Conservation (phyloP, 1,140 invertebrate genomes). For the Bombus picipes region DNA sequence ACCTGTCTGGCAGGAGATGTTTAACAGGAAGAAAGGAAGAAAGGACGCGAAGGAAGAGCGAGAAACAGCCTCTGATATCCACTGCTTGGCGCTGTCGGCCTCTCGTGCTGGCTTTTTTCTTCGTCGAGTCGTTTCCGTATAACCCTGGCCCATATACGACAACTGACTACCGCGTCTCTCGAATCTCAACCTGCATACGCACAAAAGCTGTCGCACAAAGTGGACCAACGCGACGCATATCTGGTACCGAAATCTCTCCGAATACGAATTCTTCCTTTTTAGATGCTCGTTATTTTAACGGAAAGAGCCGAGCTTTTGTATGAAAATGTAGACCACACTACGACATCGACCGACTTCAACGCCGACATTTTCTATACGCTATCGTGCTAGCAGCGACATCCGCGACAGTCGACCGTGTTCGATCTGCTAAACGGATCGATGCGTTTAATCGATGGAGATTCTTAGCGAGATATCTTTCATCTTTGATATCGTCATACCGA, state of each 20-base stretch:
- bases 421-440: too few relatives aligned
- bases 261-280: constrained; percentile 57
- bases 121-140: constrained; percentile 27
- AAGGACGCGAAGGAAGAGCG: neutral
- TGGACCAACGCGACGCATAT: constrained; percentile 5
- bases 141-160: constrained; percentile 60
- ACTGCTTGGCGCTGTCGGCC: neutral
- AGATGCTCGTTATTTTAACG: constrained; percentile 74
- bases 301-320: constrained; percentile 68
- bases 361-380: neutral
- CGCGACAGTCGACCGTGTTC: too few relatives aligned
- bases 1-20: neutral
- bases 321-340: constrained; percentile 60
- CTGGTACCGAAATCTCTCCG: constrained; percentile 17
- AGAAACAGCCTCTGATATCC: constrained; percentile 44
- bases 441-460: too few relatives aligned
- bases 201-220: constrained; percentile 54
- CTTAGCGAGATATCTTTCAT: neutral
- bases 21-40: neutral
- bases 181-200: constrained; percentile 9
- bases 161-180: neutral
- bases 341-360: neutral
- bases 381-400: neutral
- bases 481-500: neutral
- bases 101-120: constrained; percentile 14